Base-by-base conservation (phyloP, 1,140 invertebrate species). In the Adoxophyes honmai region DNA sequence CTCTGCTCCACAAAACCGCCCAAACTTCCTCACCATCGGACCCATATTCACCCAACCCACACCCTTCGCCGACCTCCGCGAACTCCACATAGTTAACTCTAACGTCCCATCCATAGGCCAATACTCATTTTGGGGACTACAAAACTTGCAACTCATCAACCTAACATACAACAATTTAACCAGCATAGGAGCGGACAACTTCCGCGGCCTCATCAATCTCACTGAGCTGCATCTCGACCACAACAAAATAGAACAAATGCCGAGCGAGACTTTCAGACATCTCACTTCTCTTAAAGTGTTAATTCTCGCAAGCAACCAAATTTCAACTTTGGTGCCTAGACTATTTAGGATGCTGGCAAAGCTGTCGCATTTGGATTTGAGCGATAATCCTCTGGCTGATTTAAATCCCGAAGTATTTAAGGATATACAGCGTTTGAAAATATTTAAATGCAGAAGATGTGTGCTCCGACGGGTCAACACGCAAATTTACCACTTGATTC, bases 191-290 rank as follows among this genome's bases (percentile, higher is more conserved):
- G 93, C 96, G 56, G 92, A 95, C 71, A 97, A 98, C 84, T 97
- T 98, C 71, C 76, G 91, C 6, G 93, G 93, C 33, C 86, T 97
- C 61, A 92, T 94, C 68, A 94, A 92, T 73, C 89, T 98, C 9
- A 91, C 93, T 21, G 94, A 96, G 67, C 90, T 98, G 52, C 94
- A 96, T 87, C 90, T 98, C 33, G 96, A 97, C 73, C 93, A 95
- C 78, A 98, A 98, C 87, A 89, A 92, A 62, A 93, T 93, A 59
- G 85, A 91, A 85, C 91, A 90, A 85, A 94, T 92, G 92, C 94
- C 89, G 1, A 95, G 94, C 61, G 94, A 94, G 53, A 93, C 93
- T 6, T 96, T 96, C 83, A 86, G 92, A 34, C 90, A 94, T 81
- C 85, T 96, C 55, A 90, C 85, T 54, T 91, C 94, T 60, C 80